Evolutionary conservation across 1,140 invertebrate genomes (phyloP), one percentile per base, ranked within the genome.

Genomic region (Scaptomyza hsui): DNA sequence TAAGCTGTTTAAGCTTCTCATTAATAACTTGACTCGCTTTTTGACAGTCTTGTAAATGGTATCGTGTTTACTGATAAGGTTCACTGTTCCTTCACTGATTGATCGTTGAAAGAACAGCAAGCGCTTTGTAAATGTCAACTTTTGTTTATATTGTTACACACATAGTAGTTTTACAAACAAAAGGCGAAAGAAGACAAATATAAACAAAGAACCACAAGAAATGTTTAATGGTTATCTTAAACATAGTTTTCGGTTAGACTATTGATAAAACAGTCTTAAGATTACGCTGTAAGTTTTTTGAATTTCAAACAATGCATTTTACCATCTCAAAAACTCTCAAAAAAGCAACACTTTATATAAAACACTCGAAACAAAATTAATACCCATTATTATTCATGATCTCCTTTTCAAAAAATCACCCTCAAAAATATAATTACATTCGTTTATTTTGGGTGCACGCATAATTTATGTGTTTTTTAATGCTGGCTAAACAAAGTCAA

Each of bases 121-220:
- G 44, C 62, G 52, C 67, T 81, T 81, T 77, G 72, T 80, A 55
- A 67, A 44, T 80, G 78, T 77, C 72, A 81, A 72, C 48, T 61
- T 29, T 68, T 63, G 52, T 51, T 68, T 21, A 71, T 75, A 37
- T 29, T 21, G 2, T 56, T 44, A 47, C 45, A 49, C 62, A 48
- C 13, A 32, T 51, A 39, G 7, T 24, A 42, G 18, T 37, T 16
- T 15, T 15, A 7, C 16, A 24, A 26, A 26, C 21, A 19, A 35
- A 29, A 32, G n/a, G n/a, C 24, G 5, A 26, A 5, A 29, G 15
- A 41, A n/a, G n/a, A n/a, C n/a, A n/a, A n/a, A n/a, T n/a, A n/a
- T n/a, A n/a, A n/a, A n/a, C n/a, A n/a, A n/a, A n/a, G n/a, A n/a
- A n/a, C n/a, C n/a, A n/a, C n/a, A n/a, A n/a, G n/a, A 42, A 32